Conservation (phyloP, 2,113 vertebrate genomes). For the Epinephelus lanceolatus region DNA sequence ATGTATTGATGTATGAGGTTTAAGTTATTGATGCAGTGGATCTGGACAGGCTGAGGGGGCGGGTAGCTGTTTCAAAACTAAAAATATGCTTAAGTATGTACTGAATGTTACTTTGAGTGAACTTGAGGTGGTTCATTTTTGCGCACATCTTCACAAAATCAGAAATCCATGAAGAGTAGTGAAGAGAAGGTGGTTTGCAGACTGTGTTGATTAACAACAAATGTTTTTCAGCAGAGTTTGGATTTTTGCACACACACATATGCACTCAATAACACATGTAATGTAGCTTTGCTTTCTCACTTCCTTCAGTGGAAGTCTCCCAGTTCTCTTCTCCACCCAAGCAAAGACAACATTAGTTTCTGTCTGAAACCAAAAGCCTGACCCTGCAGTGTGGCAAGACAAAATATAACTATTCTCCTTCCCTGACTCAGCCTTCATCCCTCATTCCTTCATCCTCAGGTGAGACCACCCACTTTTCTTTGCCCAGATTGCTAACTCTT, state of each 20-base stretch:
- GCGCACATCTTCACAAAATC: slow-evolving; percentile 1
- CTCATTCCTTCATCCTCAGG: slow-evolving; percentile 41
- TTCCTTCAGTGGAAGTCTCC: background rate
- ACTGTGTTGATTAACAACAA: slow-evolving; percentile 3
- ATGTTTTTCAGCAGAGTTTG: background rate
- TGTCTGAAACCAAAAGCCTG: slow-evolving; percentile 43
- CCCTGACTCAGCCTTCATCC: background rate
- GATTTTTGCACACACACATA: background rate
- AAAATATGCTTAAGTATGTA: slow-evolving; percentile 20
- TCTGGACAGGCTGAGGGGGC: background rate
- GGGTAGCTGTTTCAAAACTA: slow-evolving; percentile 12
- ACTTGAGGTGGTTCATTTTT: background rate
- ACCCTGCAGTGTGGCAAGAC: background rate
- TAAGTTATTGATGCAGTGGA: slow-evolving; percentile 15
- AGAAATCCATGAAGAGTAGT: background rate
- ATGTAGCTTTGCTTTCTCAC: background rate
- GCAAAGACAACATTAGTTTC: slow-evolving; percentile 34
- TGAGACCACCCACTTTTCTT: slow-evolving; percentile 45
- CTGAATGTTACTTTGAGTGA: background rate
- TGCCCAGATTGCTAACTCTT: slow-evolving; percentile 45
- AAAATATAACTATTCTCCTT: slow-evolving; percentile 24
- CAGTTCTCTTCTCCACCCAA: slow-evolving; percentile 22
- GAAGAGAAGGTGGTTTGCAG: background rate
- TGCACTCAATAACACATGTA: background rate
- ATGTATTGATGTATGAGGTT: slow-evolving; percentile 43